These are phyloP conservation scores for Gadopsis bispinosus DNA, from an alignment of 2,797 vertebrate genomes.

Conservation along the genomic window DNA sequence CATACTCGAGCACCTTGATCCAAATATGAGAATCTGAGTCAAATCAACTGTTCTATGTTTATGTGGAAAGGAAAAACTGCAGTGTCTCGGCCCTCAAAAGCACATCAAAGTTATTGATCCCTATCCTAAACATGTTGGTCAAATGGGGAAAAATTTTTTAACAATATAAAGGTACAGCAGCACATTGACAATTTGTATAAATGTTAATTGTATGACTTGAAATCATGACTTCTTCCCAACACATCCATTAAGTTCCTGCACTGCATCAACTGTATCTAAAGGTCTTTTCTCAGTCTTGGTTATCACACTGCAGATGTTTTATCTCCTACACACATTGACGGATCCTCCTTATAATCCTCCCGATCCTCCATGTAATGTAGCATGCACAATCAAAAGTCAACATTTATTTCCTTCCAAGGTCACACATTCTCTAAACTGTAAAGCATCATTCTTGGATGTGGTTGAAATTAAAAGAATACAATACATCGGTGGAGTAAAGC, in stretches of 20 bases:
- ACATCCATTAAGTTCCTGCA: neutral
- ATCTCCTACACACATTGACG: slow-evolving; percentile 8
- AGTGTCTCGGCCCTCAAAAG: neutral
- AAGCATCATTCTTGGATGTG: slow-evolving; percentile 1
- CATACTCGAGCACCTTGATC: neutral
- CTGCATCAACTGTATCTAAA: neutral
- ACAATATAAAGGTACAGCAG: neutral
- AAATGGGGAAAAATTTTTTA: neutral
- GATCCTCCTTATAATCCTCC: neutral
- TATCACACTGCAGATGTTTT: neutral
- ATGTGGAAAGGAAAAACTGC: slow-evolving; percentile 22
- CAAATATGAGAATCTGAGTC: slow-evolving; percentile 3
- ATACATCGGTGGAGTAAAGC: neutral
- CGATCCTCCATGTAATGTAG: neutral
- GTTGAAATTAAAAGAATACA: neutral
- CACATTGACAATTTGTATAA: neutral
- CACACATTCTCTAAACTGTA: neutral
- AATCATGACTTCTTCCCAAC: neutral
- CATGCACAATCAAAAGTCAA: neutral
- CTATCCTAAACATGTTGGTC: neutral
- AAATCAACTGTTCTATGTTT: slow-evolving; percentile 17
- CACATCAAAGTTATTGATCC: neutral
- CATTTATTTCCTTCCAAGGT: slow-evolving; percentile 1
- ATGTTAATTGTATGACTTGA: neutral
- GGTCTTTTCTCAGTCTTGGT: slow-evolving; percentile 6